A percentile compares a stretch with the other conserved stretches of the same genome.
Conservation (phyloP, 2,797 vertebrate species). For the Trachops cirrhosus region DNA sequence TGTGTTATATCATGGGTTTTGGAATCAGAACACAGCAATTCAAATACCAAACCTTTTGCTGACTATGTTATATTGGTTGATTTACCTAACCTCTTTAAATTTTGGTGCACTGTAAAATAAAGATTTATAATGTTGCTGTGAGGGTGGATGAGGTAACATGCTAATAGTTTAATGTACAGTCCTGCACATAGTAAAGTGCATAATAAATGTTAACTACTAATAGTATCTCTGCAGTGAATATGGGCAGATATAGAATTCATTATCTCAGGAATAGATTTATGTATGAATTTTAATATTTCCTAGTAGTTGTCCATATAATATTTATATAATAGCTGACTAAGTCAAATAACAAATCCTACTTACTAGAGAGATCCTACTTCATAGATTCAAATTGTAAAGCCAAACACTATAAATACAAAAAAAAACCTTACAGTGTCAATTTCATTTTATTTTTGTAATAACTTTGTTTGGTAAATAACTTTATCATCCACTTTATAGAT, state of each 20-base stretch:
- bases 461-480: background rate
- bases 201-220: background rate
- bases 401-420: background rate
- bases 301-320: background rate
- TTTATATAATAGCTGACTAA: background rate
- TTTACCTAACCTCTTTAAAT: background rate
- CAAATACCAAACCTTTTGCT: background rate
- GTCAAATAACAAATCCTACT: background rate
- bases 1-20: background rate
- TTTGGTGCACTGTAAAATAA: background rate
- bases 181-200: background rate
- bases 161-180: background rate
- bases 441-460: background rate
- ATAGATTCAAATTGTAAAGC: background rate
- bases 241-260: background rate
- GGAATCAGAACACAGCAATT: too few species aligned
- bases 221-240: background rate
- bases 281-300: background rate
- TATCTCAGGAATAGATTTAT: background rate
- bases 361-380: background rate
- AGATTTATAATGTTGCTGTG: background rate
- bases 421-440: background rate
- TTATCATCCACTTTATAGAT: background rate
- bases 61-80: background rate
- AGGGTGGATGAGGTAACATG: background rate